Percentiles rank a stretch among this genome's conserved stretches.
These are phyloP conservation scores for Myanophis thanlyinensis DNA, from an alignment of 2,113 vertebrate genomes.

Conservation along the genomic window DNA sequence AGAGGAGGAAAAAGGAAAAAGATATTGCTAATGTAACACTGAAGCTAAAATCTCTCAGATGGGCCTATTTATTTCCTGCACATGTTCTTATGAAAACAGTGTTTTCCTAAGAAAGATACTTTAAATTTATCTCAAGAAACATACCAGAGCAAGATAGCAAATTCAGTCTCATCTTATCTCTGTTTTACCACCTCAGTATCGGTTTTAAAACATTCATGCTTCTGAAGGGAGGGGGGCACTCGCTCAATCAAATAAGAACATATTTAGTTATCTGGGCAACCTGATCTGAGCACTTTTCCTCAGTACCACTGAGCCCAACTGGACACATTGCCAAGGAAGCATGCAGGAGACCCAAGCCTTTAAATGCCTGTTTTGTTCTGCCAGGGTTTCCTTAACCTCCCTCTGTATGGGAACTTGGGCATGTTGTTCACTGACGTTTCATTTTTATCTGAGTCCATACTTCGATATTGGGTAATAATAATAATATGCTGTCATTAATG, in stretches of 20 bases:
- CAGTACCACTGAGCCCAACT: background rate
- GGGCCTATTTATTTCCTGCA: conserved; percentile 29
- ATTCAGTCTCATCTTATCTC: conserved; percentile 70
- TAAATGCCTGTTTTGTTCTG: background rate
- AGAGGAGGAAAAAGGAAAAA: too few relatives aligned
- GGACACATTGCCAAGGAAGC: background rate
- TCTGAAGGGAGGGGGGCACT: conserved; percentile 19
- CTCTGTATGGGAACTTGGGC: background rate
- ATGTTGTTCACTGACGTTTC: background rate
- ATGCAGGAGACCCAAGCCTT: background rate
- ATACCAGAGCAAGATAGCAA: conserved; percentile 57
- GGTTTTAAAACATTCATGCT: conserved; percentile 68
- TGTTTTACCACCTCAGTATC: conserved; percentile 66
- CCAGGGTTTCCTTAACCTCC: background rate
- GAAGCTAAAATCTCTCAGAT: background rate
- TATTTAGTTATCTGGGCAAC: background rate
- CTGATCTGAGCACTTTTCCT: background rate
- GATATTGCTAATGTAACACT: background rate
- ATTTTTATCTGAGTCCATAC: background rate
- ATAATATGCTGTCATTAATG: background rate
- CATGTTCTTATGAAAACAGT: conserved; percentile 43
- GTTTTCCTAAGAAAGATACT: conserved; percentile 67
- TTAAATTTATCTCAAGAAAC: conserved; percentile 70
- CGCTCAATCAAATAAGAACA: background rate
- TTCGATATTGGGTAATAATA: background rate